A percentile compares a stretch with the other conserved stretches of the same genome.
Evolutionary conservation across 2,797 vertebrate species (phyloP).

Genomic region (Nyctalus aviator): DNA sequence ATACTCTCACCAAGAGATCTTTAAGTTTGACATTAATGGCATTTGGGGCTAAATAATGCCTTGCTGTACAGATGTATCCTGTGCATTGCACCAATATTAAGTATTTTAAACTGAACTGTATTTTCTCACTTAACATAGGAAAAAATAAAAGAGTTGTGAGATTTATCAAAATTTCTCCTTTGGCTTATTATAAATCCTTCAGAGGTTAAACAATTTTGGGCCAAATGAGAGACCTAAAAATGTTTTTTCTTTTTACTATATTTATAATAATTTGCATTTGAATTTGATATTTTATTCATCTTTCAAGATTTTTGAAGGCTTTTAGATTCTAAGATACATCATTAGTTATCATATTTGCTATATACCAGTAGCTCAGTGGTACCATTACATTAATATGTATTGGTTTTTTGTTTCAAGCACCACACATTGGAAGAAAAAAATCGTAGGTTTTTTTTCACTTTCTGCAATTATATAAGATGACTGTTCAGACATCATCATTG

Average conservation of each 20-base stretch:
- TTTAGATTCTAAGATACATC: background rate
- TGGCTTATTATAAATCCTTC: background rate
- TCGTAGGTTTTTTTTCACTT: background rate
- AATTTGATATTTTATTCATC: conserved; percentile 11
- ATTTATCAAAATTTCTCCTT: background rate
- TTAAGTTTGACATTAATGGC: background rate
- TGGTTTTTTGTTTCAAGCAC: background rate
- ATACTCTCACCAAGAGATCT: background rate
- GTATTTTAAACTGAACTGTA: background rate
- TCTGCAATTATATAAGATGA: background rate
- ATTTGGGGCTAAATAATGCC: background rate
- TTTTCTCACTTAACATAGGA: background rate
- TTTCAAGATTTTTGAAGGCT: background rate
- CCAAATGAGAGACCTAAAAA: background rate
- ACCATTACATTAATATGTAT: background rate
- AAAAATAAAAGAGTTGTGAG: background rate
- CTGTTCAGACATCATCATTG: background rate
- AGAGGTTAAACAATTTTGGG: background rate
- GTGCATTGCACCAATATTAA: background rate
- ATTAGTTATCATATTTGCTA: background rate
- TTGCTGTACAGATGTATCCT: background rate
- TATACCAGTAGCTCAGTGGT: background rate
- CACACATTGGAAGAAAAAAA: conserved; percentile 12
- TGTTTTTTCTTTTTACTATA: background rate
- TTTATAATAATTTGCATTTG: background rate